These are phyloP conservation scores for Myiotriccus ornatus DNA, from an alignment of 2,797 vertebrate species.

Conservation along the genomic window DNA sequence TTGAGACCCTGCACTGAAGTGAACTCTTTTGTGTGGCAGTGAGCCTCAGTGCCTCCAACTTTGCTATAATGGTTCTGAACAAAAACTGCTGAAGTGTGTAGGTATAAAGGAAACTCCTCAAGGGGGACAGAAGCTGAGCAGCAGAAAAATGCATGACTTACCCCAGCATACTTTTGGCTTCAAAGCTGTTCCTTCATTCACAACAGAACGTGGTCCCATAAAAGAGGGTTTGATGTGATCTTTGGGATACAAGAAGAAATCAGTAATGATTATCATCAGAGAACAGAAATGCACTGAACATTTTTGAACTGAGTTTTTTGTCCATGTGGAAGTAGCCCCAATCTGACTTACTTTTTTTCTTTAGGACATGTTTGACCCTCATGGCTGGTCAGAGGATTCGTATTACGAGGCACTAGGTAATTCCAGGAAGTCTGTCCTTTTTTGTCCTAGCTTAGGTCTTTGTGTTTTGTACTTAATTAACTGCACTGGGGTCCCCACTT, in stretches of 20 bases:
- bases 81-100: neutral
- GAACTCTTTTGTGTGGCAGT: neutral
- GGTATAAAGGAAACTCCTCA: neutral
- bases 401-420: constrained; percentile 93
- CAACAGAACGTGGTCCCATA: neutral
- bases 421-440: neutral
- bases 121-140: neutral
- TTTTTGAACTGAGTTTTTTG: neutral
- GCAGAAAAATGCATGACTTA: neutral
- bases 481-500: neutral
- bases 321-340: neutral
- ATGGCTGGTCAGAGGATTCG: constrained; percentile 96
- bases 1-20: neutral
- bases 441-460: neutral
- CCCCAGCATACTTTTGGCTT: neutral
- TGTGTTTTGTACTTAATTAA: constrained; percentile 45
- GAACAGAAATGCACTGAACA: neutral
- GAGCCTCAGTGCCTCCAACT: neutral
- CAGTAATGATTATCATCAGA: neutral
- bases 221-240: neutral
- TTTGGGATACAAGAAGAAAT: neutral
- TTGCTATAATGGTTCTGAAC: neutral
- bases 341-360: neutral
- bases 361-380: constrained; percentile 97
- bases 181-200: neutral